Evolutionary conservation across 1,140 invertebrate genomes (phyloP).

Genomic region (Chironomus striatipennis): DNA sequence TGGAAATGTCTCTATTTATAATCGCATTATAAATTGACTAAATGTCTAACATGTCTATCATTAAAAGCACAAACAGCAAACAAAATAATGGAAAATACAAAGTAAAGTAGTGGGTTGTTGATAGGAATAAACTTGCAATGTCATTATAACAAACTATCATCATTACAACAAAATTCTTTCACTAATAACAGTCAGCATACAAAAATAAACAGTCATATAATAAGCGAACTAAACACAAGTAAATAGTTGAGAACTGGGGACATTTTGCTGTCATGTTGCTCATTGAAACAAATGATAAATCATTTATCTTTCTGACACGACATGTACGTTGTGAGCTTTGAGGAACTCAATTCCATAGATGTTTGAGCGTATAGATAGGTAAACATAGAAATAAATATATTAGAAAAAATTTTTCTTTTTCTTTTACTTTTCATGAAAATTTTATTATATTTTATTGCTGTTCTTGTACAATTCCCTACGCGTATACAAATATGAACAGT

Average conservation of each 20-base stretch:
- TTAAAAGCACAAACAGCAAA: no score
- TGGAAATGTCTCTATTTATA: no score
- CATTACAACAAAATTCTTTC: background rate
- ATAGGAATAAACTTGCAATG: background rate
- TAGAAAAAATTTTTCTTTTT: background rate
- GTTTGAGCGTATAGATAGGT: background rate
- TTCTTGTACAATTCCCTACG: background rate
- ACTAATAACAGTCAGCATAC: background rate
- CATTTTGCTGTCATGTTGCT: background rate
- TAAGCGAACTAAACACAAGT: background rate
- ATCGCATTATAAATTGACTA: no score
- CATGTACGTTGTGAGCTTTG: background rate
- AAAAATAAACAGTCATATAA: background rate
- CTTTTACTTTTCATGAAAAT: background rate
- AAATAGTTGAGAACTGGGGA: background rate
- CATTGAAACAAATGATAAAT: constrained; percentile 2
- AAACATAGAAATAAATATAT: background rate
- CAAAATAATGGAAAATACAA: no score
- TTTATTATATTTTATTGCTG: background rate
- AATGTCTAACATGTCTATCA: no score
- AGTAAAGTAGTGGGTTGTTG: no score
- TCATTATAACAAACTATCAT: constrained; percentile 14
- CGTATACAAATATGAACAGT: no score
- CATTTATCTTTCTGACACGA: background rate
- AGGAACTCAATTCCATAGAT: background rate